These are phyloP conservation scores for Zygogramma bicolorata DNA, from an alignment of 2,888 invertebrate species.

Conservation along the genomic window DNA sequence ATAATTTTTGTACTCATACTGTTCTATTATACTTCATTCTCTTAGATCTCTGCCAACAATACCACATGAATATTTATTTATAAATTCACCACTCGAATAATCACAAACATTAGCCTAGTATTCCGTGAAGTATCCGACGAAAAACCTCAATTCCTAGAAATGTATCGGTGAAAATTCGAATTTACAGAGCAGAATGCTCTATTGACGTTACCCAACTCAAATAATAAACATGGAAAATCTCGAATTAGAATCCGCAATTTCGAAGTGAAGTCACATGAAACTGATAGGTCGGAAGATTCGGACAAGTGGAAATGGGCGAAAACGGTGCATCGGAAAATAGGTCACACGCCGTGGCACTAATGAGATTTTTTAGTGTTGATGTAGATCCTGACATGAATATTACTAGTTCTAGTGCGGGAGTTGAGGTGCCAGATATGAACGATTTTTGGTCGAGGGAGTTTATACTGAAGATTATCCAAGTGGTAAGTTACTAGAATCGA, in stretches of 20 bases:
- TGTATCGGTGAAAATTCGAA: neutral
- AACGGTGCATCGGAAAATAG: conserved; percentile 21
- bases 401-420: conserved; percentile 31
- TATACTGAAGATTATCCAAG: conserved; percentile 52
- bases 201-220: neutral
- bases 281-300: neutral
- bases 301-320: conserved; percentile 29
- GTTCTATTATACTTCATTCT: neutral
- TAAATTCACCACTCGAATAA: neutral
- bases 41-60: neutral
- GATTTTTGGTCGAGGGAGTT: conserved; percentile 51
- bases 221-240: neutral
- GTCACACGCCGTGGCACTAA: conserved; percentile 35
- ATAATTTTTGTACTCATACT: too few species aligned
- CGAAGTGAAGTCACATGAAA: neutral
- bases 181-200: neutral
- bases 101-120: neutral
- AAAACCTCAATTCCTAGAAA: neutral
- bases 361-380: conserved; percentile 53
- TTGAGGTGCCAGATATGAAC: conserved; percentile 37
- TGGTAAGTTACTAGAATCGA: too few species aligned
- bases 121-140: neutral
- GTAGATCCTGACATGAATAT: conserved; percentile 49
- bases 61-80: neutral
- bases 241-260: conserved; percentile 14